Evolutionary conservation across 2,797 vertebrate species (phyloP).

Genomic region (Glyptemys insculpta): DNA sequence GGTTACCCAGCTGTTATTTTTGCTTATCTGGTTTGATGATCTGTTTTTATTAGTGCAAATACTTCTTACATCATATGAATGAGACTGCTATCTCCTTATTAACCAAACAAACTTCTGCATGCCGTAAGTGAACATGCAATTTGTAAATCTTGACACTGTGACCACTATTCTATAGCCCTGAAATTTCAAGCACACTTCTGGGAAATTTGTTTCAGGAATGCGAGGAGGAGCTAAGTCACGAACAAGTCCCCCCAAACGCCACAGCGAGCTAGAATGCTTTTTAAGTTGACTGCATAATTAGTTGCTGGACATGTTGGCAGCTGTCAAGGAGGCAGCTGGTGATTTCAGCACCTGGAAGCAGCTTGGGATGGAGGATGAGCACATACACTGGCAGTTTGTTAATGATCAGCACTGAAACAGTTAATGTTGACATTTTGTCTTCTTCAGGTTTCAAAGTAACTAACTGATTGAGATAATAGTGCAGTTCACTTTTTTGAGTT

Average conservation of each 20-base stretch:
- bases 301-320: constrained; percentile 23
- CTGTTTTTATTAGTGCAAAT: constrained; percentile 78
- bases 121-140: constrained; percentile 58
- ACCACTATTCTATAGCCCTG: constrained; percentile 45
- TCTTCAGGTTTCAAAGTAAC: neutral
- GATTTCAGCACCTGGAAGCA: constrained; percentile 49
- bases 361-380: constrained; percentile 19
- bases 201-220: constrained; percentile 37
- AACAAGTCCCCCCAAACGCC: constrained; percentile 9
- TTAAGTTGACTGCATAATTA: constrained; percentile 56
- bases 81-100: constrained; percentile 72
- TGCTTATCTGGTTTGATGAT: constrained; percentile 78
- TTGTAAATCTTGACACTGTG: constrained; percentile 55
- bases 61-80: constrained; percentile 78
- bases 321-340: constrained; percentile 25
- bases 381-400: neutral
- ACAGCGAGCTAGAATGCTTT: constrained; percentile 52
- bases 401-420: neutral
- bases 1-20: constrained; percentile 79
- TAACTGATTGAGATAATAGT: neutral
- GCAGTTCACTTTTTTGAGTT: neutral
- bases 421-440: neutral
- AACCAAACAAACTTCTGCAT: constrained; percentile 74
- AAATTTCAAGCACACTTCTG: constrained; percentile 20
- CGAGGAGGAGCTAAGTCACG: constrained; percentile 49